Percentiles rank a stretch among this genome's conserved stretches.
phyloP scores from a whole-genome alignment of 1,140 invertebrate species.

The Cyclargus thomasi region DNA sequence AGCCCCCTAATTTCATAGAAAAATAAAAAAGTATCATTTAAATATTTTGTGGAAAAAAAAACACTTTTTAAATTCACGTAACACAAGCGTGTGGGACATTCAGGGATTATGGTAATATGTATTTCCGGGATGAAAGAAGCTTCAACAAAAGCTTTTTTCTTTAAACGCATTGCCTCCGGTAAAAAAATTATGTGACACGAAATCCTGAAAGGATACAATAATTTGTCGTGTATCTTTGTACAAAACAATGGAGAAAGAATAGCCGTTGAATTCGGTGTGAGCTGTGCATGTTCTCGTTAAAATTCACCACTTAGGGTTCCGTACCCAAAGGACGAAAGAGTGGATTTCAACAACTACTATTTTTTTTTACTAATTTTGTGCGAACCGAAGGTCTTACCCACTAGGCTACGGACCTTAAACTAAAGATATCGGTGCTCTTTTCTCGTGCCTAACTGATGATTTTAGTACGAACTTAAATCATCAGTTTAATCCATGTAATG shows the following conservation, averaged over 20 bases:
- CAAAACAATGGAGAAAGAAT: not conserved
- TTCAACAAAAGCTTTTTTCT: not conserved
- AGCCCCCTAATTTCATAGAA: no score
- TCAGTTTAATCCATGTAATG: no score
- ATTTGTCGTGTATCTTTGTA: not conserved
- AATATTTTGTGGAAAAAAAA: no score
- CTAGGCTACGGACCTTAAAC: no score
- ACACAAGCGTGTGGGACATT: not conserved
- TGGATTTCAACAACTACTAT: no score
- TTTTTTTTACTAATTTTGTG: no score
- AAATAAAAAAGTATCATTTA: no score
- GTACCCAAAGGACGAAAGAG: not conserved
- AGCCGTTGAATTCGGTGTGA: not conserved
- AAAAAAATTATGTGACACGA: slow-evolving; percentile 2
- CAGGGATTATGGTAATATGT: slow-evolving; percentile 6
- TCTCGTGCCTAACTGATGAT: no score
- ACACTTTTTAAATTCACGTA: not conserved
- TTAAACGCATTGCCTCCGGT: slow-evolving; percentile 2
- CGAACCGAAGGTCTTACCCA: no score
- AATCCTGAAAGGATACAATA: not conserved
- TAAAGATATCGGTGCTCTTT: no score
- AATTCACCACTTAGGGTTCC: not conserved
- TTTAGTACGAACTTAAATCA: no score
- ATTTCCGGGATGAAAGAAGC: not conserved
- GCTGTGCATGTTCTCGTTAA: not conserved